Base-by-base conservation (phyloP, 2,888 invertebrate genomes). In the Cordilura impudica region DNA sequence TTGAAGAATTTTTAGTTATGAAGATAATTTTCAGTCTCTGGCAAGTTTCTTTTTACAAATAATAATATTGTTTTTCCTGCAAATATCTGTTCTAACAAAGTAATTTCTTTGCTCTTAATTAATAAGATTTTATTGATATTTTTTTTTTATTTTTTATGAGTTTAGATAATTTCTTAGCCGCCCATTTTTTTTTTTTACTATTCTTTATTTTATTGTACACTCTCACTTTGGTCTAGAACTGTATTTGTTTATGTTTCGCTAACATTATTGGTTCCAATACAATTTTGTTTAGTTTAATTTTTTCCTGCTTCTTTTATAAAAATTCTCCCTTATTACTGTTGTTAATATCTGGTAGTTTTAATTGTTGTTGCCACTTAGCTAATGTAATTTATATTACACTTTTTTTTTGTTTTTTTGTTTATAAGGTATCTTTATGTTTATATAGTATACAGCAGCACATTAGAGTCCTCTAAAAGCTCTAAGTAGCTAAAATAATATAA, bases 291-390 rank as follows among this genome's bases (percentile, higher is more conserved):
- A 39, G 35, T 2, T 12, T 39, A n/a, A n/a, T 39, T 4, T 39
- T n/a, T 39, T 39, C n/a, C 4, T n/a, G 35, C 35, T n/a, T 39
- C n/a, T 39, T 39, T 14, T 31, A 51, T 51, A 35, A 35, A 43
- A n/a, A 26, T 45, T 43, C 60, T 54, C 31, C 35, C 53, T 35
- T 10, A 53, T 70, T 53, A 45, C 3, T 31, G 19, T 21, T 45
- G 31, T 45, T 53, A 61, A 31, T 71, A 45, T 14, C 54, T 43
- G 47, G 18, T 51, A 18, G 49, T 51, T 72, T 72, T 63, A 72
- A 72, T 72, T 78, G 60, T 60, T 65, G 35, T 69, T 69, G 69
- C 45, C 69, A 78, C 69, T 73, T 78, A 78, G 65, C 58, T 69
- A 65, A 73, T 73, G 51, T 70, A 47, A 78, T 78, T 73, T 78